phyloP scores from a whole-genome alignment of 2,888 invertebrate species.

The Ctena decussata region DNA sequence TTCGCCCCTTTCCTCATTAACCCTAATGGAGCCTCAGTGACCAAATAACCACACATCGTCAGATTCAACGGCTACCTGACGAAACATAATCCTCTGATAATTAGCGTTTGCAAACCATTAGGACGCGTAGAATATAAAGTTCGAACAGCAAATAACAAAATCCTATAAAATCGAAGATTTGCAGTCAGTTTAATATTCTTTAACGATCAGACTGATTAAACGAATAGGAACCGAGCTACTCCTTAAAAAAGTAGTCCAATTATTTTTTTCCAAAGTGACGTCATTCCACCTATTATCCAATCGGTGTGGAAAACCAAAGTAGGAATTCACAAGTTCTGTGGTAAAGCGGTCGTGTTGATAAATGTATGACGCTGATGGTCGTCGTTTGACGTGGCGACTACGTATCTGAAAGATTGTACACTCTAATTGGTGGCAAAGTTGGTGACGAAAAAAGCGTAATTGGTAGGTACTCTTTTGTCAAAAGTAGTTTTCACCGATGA shows the following conservation, averaged over 20 bases:
- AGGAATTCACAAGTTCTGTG: slow-evolving; percentile 66
- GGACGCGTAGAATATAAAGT: too few relatives aligned
- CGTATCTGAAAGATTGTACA: slow-evolving; percentile 97
- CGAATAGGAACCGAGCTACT: too few relatives aligned
- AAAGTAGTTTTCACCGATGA: slow-evolving; percentile 83
- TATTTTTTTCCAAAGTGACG: slow-evolving; percentile 18
- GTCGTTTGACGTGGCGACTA: slow-evolving; percentile 89
- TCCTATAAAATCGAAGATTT: too few relatives aligned
- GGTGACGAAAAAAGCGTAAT: slow-evolving; percentile 98
- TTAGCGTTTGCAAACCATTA: too few relatives aligned
- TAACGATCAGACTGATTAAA: too few relatives aligned
- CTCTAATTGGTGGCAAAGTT: slow-evolving; percentile 97
- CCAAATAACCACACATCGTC: too few relatives aligned
- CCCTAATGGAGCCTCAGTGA: too few relatives aligned
- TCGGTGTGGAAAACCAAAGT: slow-evolving; percentile 40
- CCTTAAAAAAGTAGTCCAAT: neutral
- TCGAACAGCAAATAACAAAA: too few relatives aligned
- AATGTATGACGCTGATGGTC: slow-evolving; percentile 84
- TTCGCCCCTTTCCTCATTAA: too few relatives aligned
- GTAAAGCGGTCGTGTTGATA: slow-evolving; percentile 79
- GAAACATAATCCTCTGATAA: too few relatives aligned
- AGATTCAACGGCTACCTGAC: too few relatives aligned
- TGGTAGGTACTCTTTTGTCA: slow-evolving; percentile 87
- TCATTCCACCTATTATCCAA: neutral
- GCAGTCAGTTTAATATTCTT: too few relatives aligned